Percentiles rank a stretch among this genome's conserved stretches.
These are phyloP conservation scores for Tenthredo distinguenda DNA, from an alignment of 2,888 invertebrate genomes.

Conservation along the genomic window DNA sequence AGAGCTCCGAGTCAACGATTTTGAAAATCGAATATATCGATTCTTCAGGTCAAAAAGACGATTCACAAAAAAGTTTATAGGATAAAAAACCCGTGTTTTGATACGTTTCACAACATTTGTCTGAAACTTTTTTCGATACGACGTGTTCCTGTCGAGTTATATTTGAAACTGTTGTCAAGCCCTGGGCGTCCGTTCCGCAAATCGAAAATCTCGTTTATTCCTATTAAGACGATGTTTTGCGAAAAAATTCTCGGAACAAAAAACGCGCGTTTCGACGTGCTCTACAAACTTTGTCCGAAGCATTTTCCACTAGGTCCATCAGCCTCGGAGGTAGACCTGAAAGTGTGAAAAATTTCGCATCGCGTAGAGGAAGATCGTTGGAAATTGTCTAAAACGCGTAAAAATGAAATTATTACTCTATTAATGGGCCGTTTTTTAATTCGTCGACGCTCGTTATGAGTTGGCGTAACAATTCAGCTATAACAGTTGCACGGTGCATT, in stretches of 20 bases:
- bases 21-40: neutral
- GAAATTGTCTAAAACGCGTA: neutral
- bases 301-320: neutral
- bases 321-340: neutral
- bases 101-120: neutral
- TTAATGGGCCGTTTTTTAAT: neutral
- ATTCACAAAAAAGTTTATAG: neutral
- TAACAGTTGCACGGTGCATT: neutral
- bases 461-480: constrained; percentile 14
- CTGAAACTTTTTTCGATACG: neutral
- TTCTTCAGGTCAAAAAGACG: neutral
- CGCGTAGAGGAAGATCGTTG: neutral
- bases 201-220: neutral
- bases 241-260: neutral
- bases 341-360: neutral
- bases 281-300: neutral
- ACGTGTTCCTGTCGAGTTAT: neutral
- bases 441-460: neutral
- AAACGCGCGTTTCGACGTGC: neutral
- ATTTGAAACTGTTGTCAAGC: neutral
- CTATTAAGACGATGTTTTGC: neutral
- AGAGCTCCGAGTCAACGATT: neutral
- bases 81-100: neutral
- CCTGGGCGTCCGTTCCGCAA: neutral
- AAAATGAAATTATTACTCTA: neutral